Base-by-base conservation (phyloP, 2,888 invertebrate species). In the Entomobrya proxima region DNA sequence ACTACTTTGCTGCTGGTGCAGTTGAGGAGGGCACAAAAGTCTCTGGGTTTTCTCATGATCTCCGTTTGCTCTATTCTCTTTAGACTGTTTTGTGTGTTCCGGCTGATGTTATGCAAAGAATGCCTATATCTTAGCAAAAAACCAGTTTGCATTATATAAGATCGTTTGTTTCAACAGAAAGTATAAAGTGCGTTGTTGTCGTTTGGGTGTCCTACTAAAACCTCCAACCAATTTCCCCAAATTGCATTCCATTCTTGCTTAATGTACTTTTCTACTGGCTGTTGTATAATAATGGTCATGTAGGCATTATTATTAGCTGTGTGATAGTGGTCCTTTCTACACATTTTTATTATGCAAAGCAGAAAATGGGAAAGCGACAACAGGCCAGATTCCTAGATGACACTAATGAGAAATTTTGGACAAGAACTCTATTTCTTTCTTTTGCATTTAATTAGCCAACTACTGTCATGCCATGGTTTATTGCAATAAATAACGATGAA, bases 401-500 rank as follows among this genome's bases (percentile, higher is more conserved):
- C 83, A 83, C 83, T 83, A 83, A 83, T 83, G 75, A 83, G 83
- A 83, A 83, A 50, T 55, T 55, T 67, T 58, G 76, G 76, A 58
- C 44, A 58, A 61, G 64, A 81, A n/a, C 32, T 58, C 61, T 24
- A 30, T 44, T 79, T 52, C 77, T 44, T 50, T 50, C 27, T 74
- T 75, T 76, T 84, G 61, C 78, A 85, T 74, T 85, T 85, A 85
- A 85, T 85, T 85, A 85, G 85, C 85, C 85, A 85, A 79, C 72
- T 78, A 75, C 72, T 85, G 78, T 50, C 79, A 85, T 61, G 85
- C 78, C 74, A 85, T 61, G 64, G 74, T 85, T 72, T 72, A 84
- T 84, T 84, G 72, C 77, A 78, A 78, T 84, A 75, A 72, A 85
- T 79, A 77, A 58, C 47, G 69, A 74, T n/a, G n/a, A n/a, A n/a